Evolutionary conservation across 2,888 invertebrate genomes (phyloP).

Genomic region (Lasius fuliginosus): DNA sequence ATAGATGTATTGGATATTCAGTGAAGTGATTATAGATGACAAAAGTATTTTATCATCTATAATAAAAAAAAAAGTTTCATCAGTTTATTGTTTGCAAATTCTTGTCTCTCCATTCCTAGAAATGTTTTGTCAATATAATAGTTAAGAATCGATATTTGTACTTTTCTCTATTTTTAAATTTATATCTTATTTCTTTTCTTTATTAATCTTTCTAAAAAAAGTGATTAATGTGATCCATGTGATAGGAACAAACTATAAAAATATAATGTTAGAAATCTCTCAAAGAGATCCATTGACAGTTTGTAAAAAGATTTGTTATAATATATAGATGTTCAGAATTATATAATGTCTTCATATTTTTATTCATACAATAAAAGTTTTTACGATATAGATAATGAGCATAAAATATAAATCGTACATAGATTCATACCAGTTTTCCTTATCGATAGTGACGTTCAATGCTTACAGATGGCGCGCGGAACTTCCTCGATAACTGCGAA

Average conservation of each 20-base stretch:
- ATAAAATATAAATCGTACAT: not conserved
- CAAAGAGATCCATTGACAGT: not conserved
- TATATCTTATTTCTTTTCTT: not conserved
- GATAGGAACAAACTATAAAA: not conserved
- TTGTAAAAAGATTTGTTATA: not conserved
- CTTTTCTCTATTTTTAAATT: not conserved
- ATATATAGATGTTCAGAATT: not conserved
- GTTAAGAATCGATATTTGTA: not conserved
- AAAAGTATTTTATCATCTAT: not conserved
- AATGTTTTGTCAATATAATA: not conserved
- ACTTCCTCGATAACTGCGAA: constrained; percentile 10
- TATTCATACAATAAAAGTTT: not conserved
- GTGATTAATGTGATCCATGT: not conserved
- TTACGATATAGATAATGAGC: not conserved
- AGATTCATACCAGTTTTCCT: not conserved
- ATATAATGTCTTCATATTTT: not conserved
- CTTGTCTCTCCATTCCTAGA: not conserved
- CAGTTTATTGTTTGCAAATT: not conserved
- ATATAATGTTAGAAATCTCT: not conserved
- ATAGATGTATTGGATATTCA: not conserved
- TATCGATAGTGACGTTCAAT: not conserved
- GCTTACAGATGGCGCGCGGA: not conserved
- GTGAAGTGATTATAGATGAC: not conserved
- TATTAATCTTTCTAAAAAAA: not conserved
- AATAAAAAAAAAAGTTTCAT: not conserved